A percentile compares a stretch with the other conserved stretches of the same genome.
These are phyloP conservation scores for Aulostomus chinensis DNA, from an alignment of 2,797 vertebrate genomes.

Conservation along the genomic window DNA sequence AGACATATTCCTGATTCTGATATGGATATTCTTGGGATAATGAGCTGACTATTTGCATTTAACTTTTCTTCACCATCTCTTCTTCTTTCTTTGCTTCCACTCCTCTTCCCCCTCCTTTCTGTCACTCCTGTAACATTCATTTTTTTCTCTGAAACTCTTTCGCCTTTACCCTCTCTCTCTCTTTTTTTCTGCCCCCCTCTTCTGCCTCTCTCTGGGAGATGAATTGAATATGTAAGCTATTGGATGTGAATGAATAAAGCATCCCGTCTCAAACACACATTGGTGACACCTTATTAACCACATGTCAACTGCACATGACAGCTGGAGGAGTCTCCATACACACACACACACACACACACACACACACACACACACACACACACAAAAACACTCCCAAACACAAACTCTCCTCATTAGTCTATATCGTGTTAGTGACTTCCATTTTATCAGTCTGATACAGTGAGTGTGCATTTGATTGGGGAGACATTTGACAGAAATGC, in stretches of 20 bases:
- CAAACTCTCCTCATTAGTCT: constrained; percentile 51
- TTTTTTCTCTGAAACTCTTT: constrained; percentile 40
- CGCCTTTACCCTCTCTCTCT: constrained; percentile 23
- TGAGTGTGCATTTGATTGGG: constrained; percentile 39
- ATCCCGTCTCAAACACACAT: constrained; percentile 75
- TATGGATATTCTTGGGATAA: constrained; percentile 70
- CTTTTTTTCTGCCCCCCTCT: constrained; percentile 8
- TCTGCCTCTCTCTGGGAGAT: constrained; percentile 59
- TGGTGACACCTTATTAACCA: constrained; percentile 81
- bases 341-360: constrained; percentile 9
- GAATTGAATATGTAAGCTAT: constrained; percentile 76
- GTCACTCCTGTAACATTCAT: constrained; percentile 49
- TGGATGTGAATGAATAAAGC: constrained; percentile 79
- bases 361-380: constrained; percentile 1
- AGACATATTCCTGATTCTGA: constrained; percentile 65
- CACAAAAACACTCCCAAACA: not conserved
- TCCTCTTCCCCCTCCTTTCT: constrained; percentile 17
- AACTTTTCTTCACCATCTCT: constrained; percentile 46
- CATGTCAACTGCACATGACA: constrained; percentile 79
- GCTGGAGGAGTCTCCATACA: constrained; percentile 41
- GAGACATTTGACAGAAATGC: constrained; percentile 27
- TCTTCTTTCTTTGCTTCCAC: constrained; percentile 21
- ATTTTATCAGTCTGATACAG: constrained; percentile 41
- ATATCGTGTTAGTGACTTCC: constrained; percentile 34
- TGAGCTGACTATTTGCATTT: constrained; percentile 72